A percentile compares a stretch with the other conserved stretches of the same genome.
These are phyloP conservation scores for Julus scanicus DNA, from an alignment of 2,888 invertebrate genomes.

Conservation along the genomic window DNA sequence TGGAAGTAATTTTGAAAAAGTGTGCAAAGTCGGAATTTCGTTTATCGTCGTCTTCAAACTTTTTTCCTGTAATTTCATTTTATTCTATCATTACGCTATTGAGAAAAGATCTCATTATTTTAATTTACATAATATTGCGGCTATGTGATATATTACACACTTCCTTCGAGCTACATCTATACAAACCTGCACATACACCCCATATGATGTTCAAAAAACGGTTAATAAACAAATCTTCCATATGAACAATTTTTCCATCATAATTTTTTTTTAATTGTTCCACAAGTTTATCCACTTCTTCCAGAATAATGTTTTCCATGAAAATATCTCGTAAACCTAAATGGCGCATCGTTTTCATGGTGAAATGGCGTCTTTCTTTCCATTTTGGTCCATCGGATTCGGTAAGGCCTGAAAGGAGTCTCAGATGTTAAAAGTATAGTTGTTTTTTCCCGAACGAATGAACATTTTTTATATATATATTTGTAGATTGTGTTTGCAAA, in stretches of 20 bases:
- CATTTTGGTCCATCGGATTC: background rate
- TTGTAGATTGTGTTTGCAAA: too few relatives aligned
- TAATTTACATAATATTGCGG: too few relatives aligned
- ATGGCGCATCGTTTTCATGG: background rate
- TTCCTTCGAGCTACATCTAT: too few relatives aligned
- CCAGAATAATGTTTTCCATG: background rate
- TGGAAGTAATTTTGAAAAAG: background rate
- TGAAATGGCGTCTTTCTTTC: constrained; percentile 45
- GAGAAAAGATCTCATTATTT: too few relatives aligned
- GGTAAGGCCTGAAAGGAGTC: background rate
- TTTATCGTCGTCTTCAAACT: constrained; percentile 29
- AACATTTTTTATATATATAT: too few relatives aligned
- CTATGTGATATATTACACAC: too few relatives aligned
- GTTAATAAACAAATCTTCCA: too few relatives aligned
- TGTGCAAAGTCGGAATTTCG: background rate
- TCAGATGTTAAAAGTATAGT: background rate
- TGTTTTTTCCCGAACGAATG: too few relatives aligned
- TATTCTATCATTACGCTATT: too few relatives aligned
- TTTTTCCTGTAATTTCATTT: too few relatives aligned
- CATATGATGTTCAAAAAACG: background rate
- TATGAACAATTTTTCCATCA: too few relatives aligned
- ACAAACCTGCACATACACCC: background rate
- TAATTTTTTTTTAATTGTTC: background rate
- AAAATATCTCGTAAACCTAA: constrained; percentile 39
- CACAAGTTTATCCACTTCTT: background rate